A percentile compares a stretch with the other conserved stretches of the same genome.
phyloP scores from a whole-genome alignment of 2,113 vertebrate species.

The Pomatostomus ruficeps region DNA sequence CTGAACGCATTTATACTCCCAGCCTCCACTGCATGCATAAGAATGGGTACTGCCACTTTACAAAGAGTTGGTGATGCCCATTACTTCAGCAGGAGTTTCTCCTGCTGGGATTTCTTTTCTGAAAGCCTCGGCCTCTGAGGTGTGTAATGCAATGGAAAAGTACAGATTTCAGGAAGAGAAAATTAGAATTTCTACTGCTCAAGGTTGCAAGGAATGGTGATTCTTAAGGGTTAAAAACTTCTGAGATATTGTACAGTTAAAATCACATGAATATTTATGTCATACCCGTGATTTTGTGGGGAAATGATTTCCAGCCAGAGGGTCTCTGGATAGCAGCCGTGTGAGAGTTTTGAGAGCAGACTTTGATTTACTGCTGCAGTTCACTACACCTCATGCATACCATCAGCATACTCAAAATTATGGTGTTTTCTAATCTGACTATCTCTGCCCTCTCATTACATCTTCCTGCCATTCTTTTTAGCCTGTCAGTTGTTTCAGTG shows the following conservation, averaged over 20 bases:
- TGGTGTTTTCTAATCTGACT: not conserved
- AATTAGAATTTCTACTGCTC: not conserved
- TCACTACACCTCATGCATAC: not conserved
- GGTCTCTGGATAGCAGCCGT: not conserved
- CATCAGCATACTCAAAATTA: not conserved
- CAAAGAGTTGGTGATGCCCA: not conserved
- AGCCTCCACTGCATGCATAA: not conserved
- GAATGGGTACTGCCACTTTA: not conserved
- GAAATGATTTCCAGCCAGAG: not conserved
- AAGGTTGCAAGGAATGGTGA: accelerated
- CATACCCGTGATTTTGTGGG: not conserved
- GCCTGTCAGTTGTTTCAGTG: not conserved
- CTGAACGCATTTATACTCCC: not conserved
- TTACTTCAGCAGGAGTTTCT: not conserved
- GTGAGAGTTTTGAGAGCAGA: not conserved
- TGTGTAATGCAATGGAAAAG: not conserved
- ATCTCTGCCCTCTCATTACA: not conserved
- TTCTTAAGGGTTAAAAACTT: not conserved
- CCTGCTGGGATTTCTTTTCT: not conserved
- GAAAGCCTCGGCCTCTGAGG: not conserved
- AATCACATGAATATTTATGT: not conserved
- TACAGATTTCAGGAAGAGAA: not conserved
- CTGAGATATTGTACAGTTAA: not conserved
- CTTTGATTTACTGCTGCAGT: not conserved
- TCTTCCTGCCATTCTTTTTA: not conserved